Base-by-base conservation (phyloP, 1,140 invertebrate genomes). In the Aphidius gifuensis region DNA sequence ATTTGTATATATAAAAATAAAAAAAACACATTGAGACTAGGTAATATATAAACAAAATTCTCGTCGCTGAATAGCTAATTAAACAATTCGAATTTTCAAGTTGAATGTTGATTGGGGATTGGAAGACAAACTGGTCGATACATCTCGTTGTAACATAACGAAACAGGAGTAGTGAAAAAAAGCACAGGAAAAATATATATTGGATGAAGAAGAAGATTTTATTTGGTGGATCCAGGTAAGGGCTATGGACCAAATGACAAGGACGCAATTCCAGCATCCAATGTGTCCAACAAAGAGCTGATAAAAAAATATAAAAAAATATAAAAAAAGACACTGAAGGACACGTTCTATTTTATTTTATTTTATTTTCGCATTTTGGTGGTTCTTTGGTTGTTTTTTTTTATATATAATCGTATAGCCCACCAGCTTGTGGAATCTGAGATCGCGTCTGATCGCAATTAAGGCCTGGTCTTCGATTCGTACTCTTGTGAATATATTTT, bases 121-220 rank as follows among this genome's bases (percentile, higher is more conserved):
- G 70, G 69, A 70, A 67, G 69, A 69, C 16, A 71, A 77, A 78
- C 76, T 78, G 78, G 73, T 74, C 74, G 78, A 78, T 79, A 80
- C 79, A 80, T 79, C 76, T 77, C 75, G 78, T 80, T 76, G 75
- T 78, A 79, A 79, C 78, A 78, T 74, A 72, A 76, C 72, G 73
- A 44, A 80, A 80, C 77, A 80, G 79, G 70, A 80, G 78, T 80
- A 74, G 75, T 70, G 71, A 21, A 78, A 16, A 16, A 16, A 16
- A 75, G 76, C 68, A 60, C 51, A 53, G 58, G 51, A 69, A 62
- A 63, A 58, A 64, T 66, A 58, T 65, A 68, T 62, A 57, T 40
- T 54, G 58, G 56, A 61, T 57, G 60, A 67, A 66, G 58, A 64
- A 67, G 21, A 50, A 49, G 51, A 40, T 69, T 69, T 77, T 75